Percentiles rank a stretch among this genome's conserved stretches.
Conservation (phyloP, 2,113 vertebrate genomes). For the Zingel zingel region DNA sequence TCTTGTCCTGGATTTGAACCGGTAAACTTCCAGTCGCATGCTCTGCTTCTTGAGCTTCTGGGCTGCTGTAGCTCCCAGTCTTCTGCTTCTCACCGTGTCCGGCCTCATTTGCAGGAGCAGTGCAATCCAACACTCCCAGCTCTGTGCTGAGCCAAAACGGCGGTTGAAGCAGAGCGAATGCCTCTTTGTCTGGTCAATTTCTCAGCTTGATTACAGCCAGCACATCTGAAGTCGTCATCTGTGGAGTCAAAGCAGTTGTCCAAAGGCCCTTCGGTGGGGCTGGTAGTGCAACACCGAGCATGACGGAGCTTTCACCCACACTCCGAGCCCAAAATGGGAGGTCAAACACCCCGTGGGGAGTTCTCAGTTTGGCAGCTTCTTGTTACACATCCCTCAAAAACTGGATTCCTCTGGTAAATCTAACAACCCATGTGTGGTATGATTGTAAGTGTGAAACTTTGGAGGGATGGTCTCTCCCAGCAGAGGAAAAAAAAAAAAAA, state of each 20-base stretch:
- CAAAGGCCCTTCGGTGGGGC: slow-evolving; percentile 4
- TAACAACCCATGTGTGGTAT: slow-evolving; percentile 32
- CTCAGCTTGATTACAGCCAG: slow-evolving; percentile 42
- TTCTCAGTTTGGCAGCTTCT: slow-evolving; percentile 57
- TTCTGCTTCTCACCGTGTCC: slow-evolving; percentile 16
- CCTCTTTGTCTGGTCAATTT: slow-evolving; percentile 39
- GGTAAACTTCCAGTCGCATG: slow-evolving; percentile 18
- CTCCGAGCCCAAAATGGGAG: slow-evolving; percentile 36
- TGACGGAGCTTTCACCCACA: slow-evolving; percentile 31
- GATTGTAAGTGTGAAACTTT: slow-evolving; percentile 45
- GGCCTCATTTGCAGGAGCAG: slow-evolving; percentile 23
- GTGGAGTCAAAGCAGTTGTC: slow-evolving; percentile 42
- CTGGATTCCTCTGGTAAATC: slow-evolving; percentile 45
- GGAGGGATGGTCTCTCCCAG: slow-evolving; percentile 10
- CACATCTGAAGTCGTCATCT: slow-evolving; percentile 48
- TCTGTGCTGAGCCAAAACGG: slow-evolving; percentile 31
- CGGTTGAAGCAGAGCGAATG: slow-evolving; percentile 36
- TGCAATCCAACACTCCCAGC: slow-evolving; percentile 31
- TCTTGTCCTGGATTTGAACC: slow-evolving; percentile 18
- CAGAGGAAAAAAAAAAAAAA: slow-evolving; percentile 28
- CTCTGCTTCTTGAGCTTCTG: background rate
- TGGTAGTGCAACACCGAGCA: slow-evolving; percentile 7
- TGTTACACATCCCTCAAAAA: slow-evolving; percentile 55
- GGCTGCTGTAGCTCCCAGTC: slow-evolving; percentile 6
- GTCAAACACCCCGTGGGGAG: slow-evolving; percentile 56